Conservation (phyloP, 2,113 vertebrate genomes). For the Panthera uncia region DNA sequence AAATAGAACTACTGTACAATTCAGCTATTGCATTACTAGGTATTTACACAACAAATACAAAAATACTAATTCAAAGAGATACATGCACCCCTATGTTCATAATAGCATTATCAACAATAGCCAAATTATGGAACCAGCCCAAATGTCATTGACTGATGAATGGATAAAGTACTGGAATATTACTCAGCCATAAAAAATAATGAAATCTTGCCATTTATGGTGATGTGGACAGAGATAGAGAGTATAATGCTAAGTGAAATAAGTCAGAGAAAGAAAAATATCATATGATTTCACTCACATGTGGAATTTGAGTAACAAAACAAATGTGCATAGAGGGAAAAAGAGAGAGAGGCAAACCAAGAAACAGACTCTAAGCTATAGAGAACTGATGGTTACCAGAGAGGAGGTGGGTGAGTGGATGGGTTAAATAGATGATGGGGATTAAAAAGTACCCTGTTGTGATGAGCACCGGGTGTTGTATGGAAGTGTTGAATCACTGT, state of each 20-base stretch:
- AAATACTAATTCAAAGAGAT: not conserved
- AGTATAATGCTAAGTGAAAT: not conserved
- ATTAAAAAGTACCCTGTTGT: not conserved
- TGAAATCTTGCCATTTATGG: not conserved
- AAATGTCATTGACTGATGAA: not conserved
- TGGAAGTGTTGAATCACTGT: not conserved
- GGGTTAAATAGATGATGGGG: not conserved
- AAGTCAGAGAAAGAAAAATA: no score
- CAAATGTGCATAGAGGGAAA: no score
- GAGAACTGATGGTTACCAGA: not conserved
- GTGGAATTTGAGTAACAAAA: no score
- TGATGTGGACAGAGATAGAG: not conserved
- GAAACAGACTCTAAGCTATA: no score
- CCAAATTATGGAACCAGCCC: not conserved
- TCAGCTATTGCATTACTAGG: not conserved
- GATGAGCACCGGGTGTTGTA: not conserved
- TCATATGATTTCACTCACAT: no score
- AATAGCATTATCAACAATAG: not conserved
- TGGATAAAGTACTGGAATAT: not conserved
- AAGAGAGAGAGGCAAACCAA: no score
- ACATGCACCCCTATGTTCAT: not conserved
- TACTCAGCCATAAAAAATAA: not conserved
- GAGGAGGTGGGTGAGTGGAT: not conserved
- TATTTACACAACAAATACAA: not conserved
- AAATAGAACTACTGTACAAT: not conserved